Evolutionary conservation across 2,113 vertebrate species (phyloP).

Genomic region (Melierax canorus): DNA sequence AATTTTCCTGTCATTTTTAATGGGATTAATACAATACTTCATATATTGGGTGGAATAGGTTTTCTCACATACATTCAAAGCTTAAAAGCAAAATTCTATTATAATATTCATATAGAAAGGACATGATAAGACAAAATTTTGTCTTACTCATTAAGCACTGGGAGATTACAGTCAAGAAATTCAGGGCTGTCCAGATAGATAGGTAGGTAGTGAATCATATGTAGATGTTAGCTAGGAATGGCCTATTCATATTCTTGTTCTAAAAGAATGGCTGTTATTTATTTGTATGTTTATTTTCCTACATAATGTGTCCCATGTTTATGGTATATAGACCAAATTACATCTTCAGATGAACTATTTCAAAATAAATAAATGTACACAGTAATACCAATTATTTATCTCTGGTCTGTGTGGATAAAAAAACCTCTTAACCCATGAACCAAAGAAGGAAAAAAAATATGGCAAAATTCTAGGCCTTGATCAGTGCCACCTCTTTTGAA

Average conservation of each 20-base stretch:
- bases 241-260: background rate
- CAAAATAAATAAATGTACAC: background rate
- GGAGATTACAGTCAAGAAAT: background rate
- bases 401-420: background rate
- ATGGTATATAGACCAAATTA: background rate
- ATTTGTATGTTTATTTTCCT: background rate
- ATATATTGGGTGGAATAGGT: background rate
- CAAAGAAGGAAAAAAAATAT: background rate
- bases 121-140: background rate
- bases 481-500: background rate
- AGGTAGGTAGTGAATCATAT: background rate
- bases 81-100: background rate
- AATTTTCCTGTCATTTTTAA: background rate
- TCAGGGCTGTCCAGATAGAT: background rate
- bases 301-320: background rate
- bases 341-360: background rate
- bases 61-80: background rate
- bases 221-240: background rate
- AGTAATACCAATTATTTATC: background rate
- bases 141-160: background rate
- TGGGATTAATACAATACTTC: background rate
- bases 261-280: background rate
- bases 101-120: background rate
- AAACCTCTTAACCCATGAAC: background rate
- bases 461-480: background rate